A percentile compares a stretch with the other conserved stretches of the same genome.
Conservation (phyloP, 2,888 invertebrate genomes). For the Timandra comae region DNA sequence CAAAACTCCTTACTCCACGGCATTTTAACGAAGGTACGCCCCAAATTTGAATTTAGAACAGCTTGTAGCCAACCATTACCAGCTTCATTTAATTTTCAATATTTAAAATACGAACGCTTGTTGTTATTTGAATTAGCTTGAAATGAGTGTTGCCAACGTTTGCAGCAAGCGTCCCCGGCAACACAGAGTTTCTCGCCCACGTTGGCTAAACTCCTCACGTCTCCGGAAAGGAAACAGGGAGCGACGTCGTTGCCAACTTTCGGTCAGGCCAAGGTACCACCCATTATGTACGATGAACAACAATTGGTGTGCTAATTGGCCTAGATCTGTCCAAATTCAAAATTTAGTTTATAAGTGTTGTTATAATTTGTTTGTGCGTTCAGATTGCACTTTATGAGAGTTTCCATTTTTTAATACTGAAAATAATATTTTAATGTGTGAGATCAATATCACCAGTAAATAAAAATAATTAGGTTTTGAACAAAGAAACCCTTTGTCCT, state of each 20-base stretch:
- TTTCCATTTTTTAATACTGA: no score
- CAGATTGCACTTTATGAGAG: constrained; percentile 13
- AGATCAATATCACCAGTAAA: no score
- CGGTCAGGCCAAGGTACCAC: constrained; percentile 76
- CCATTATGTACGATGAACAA: constrained; percentile 41
- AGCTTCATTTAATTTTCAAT: constrained; percentile 10
- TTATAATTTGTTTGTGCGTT: constrained; percentile 3
- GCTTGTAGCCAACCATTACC: neutral
- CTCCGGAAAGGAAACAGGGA: constrained; percentile 74
- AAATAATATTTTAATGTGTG: no score
- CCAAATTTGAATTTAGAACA: neutral
- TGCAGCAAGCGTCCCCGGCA: constrained; percentile 72
- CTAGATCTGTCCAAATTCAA: constrained; percentile 68
- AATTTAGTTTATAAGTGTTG: constrained; percentile 63
- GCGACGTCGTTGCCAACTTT: constrained; percentile 63
- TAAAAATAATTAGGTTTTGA: no score
- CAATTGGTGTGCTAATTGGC: constrained; percentile 72
- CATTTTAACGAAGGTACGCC: constrained; percentile 81
- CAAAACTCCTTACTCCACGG: constrained; percentile 84
- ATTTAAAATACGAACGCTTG: constrained; percentile 26
- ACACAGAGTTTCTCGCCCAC: constrained; percentile 86
- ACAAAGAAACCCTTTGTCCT: no score
- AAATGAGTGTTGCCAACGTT: constrained; percentile 74
- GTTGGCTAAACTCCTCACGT: constrained; percentile 86
- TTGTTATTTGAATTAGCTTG: constrained; percentile 48